Percentiles rank a stretch among this genome's conserved stretches.
These are phyloP conservation scores for Plebejus argus DNA, from an alignment of 2,888 invertebrate genomes.

Conservation along the genomic window DNA sequence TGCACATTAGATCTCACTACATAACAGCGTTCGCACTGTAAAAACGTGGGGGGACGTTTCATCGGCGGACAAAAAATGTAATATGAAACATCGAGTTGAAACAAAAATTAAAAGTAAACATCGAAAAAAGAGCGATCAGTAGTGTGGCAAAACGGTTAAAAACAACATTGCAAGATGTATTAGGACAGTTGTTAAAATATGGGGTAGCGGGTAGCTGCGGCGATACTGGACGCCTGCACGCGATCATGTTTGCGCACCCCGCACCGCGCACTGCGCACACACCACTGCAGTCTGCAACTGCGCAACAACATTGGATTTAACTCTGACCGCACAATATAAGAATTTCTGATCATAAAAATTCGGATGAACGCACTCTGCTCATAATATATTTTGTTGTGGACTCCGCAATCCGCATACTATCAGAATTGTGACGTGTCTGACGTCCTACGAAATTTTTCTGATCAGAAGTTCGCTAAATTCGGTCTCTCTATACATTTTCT, in stretches of 20 bases:
- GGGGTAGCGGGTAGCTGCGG: conserved; percentile 73
- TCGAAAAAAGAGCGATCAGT: conserved; percentile 72
- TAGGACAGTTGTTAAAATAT: conserved; percentile 82
- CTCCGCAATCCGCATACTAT: no score
- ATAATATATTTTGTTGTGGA: no score
- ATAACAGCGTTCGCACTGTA: conserved; percentile 45
- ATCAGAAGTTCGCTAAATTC: no score
- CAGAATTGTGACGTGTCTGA: no score
- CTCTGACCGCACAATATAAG: no score
- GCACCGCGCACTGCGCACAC: conserved; percentile 39
- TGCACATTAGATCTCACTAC: conserved; percentile 52
- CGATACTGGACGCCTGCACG: conserved; percentile 73
- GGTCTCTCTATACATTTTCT: no score
- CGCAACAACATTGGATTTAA: conserved; percentile 32
- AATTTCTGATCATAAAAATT: no score
- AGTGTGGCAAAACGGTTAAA: conserved; percentile 78
- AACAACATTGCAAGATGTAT: conserved; percentile 81
- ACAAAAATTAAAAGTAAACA: conserved; percentile 78
- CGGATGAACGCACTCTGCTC: no score
- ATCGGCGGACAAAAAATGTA: conserved; percentile 36
- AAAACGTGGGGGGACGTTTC: conserved; percentile 37
- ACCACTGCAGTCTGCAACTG: conserved; percentile 38
- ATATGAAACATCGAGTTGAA: conserved; percentile 54
- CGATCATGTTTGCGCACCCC: conserved; percentile 62
- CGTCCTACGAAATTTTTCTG: no score